phyloP scores from a whole-genome alignment of 2,888 invertebrate genomes.

The Oxycera nigricornis region DNA sequence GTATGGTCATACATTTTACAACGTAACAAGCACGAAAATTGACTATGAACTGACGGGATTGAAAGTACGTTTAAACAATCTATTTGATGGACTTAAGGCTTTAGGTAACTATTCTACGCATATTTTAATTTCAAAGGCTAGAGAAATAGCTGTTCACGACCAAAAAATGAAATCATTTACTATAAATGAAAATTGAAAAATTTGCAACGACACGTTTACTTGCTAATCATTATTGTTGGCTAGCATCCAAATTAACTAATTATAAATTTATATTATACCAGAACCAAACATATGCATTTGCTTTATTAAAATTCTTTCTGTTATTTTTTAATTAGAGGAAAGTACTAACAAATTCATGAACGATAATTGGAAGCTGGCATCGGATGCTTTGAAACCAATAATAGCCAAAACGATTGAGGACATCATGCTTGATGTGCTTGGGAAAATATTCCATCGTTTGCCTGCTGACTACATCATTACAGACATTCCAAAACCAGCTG shows the following conservation, averaged over 20 bases:
- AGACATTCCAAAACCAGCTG: conserved; percentile 62
- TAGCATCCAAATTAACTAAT: not conserved
- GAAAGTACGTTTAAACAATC: conserved; percentile 69
- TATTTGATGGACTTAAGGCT: conserved; percentile 62
- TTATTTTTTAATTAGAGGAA: conserved; percentile 67
- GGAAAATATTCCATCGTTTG: conserved; percentile 70
- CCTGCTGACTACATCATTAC: conserved; percentile 73
- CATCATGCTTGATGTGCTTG: conserved; percentile 69
- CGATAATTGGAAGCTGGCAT: conserved; percentile 73
- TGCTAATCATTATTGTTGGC: not conserved
- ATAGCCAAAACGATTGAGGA: conserved; percentile 72
- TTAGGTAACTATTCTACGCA: conserved; percentile 42
- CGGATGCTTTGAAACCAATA: conserved; percentile 71
- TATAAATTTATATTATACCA: not conserved
- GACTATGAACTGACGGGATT: conserved; percentile 71
- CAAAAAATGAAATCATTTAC: not conserved
- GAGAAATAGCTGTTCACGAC: not conserved
- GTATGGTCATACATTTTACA: conserved; percentile 70
- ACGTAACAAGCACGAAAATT: conserved; percentile 69
- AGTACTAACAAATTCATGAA: conserved; percentile 74
- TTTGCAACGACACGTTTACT: too few species aligned
- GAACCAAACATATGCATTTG: not conserved
- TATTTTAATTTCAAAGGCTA: not conserved
- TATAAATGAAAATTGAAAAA: too few species aligned
- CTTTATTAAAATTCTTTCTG: not conserved